Base-by-base conservation (phyloP, 1,140 invertebrate species). In the Cydia fagiglandana region DNA sequence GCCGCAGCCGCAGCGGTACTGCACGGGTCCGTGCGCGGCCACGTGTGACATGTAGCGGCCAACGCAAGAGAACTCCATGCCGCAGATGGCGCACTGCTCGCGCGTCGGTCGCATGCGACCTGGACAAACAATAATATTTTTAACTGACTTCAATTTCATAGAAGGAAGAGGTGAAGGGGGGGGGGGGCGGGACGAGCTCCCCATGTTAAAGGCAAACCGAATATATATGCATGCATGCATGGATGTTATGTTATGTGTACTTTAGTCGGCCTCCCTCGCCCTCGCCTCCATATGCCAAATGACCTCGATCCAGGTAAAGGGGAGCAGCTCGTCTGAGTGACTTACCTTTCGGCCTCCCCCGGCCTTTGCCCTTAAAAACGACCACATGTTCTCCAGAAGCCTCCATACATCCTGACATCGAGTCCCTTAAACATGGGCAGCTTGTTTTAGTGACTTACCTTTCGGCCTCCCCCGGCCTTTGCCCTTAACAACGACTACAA, bases 401-500 rank as follows among this genome's bases (percentile, higher is more conserved):
- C 78, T 88, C 86, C 30, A 4, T 2, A 24, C 2, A 2, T 24
- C 24, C 24, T 24, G 24, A 24, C 34, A 5, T 5, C 4, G 5
- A 4, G 34, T 5, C 34, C 34, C 38, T 84, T 86, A 7, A 80
- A 66, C 64, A 74, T 73, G 28, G 75, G 45, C 13, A 41, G 38
- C 38, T 24, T 10, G 24, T 91, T 68, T 74, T 13, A 7, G 47
- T 56, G 24, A 70, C 24, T 12, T 74, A 86, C 93, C 86, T 86
- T 94, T 94, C 13, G 94, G 94, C 77, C 94, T 90, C 12, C 94
- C 93, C 45, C 94, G 86, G 2, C 94, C 92, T 80, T 94, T 93
- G 30, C 93, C 93, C 78, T 94, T 94, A 85, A 95, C 94, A 0
- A 95, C 91, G 20, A 95, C 93, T 4, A 96, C 94, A 10, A 94